These are phyloP conservation scores for Eriocheir sinensis DNA, from an alignment of 1,140 invertebrate species.

Conservation along the genomic window DNA sequence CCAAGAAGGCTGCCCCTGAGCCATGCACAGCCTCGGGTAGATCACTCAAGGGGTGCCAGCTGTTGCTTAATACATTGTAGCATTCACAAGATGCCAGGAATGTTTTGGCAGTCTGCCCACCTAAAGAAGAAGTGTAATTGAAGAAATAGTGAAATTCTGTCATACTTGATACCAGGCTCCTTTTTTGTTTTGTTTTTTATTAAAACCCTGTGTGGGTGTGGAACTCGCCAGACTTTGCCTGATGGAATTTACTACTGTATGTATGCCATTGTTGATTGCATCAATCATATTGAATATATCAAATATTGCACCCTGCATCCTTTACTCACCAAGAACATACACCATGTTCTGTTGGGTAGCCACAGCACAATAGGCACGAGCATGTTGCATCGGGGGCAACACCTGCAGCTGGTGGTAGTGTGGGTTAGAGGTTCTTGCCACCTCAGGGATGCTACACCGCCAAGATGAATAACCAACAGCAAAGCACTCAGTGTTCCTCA, in stretches of 20 bases:
- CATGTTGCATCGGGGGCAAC: conserved; percentile 60
- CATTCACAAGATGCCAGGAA: conserved; percentile 65
- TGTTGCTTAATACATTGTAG: conserved; percentile 56
- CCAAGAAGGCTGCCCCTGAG: conserved; percentile 60
- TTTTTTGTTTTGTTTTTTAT: too few relatives aligned
- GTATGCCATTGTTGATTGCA: too few relatives aligned
- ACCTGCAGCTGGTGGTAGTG: conserved; percentile 41
- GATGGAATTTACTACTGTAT: too few relatives aligned
- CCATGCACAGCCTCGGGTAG: conserved; percentile 64
- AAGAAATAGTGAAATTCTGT: neutral
- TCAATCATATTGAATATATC: too few relatives aligned
- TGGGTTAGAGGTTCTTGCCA: neutral
- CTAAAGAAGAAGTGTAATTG: conserved; percentile 18
- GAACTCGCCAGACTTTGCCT: too few relatives aligned
- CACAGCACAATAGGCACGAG: conserved; percentile 66
- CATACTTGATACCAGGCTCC: too few relatives aligned
- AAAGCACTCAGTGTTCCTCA: conserved; percentile 72
- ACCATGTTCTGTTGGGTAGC: conserved; percentile 64
- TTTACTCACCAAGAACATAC: conserved; percentile 58
- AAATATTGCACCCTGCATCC: too few relatives aligned
- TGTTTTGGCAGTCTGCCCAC: conserved; percentile 57
- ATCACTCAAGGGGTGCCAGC: conserved; percentile 51
- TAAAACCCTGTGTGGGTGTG: too few relatives aligned
- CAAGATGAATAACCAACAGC: conserved; percentile 60
- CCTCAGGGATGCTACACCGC: conserved; percentile 64